These are phyloP conservation scores for Proteles cristata DNA, from an alignment of 2,113 vertebrate genomes.

Conservation along the genomic window DNA sequence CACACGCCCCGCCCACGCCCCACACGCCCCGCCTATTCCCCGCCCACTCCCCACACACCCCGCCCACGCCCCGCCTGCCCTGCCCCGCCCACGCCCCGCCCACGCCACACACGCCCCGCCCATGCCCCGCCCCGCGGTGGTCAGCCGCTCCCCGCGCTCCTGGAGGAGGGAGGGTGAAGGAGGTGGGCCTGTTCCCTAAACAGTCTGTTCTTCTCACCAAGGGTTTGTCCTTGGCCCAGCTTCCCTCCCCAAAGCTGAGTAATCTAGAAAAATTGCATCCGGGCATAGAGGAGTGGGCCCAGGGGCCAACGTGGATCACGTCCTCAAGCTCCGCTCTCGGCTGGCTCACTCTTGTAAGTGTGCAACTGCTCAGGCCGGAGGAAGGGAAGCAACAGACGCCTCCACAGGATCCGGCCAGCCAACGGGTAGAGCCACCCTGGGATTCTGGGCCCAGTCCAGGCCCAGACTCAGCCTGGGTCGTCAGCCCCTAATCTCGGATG, in stretches of 20 bases:
- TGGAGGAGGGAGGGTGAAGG: background rate
- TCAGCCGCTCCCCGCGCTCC: background rate
- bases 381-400: background rate
- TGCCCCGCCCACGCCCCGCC: too few relatives aligned
- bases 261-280: slow-evolving; percentile 48
- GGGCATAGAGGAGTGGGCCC: background rate
- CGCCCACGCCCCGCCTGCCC: too few relatives aligned
- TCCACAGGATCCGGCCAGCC: background rate
- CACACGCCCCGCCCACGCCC: too few relatives aligned
- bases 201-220: background rate
- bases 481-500: background rate
- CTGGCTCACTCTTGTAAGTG: accelerated
- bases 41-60: too few relatives aligned
- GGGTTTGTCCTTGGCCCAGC: slow-evolving; percentile 33
- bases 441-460: background rate
- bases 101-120: too few relatives aligned
- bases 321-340: background rate
- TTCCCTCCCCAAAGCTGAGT: slow-evolving; percentile 35
- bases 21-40: too few relatives aligned
- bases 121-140: too few relatives aligned
- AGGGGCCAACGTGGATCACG: background rate
- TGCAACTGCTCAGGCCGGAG: background rate
- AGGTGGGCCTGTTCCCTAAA: background rate
- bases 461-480: background rate
- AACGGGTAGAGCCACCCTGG: accelerated